phyloP scores from a whole-genome alignment of 2,797 vertebrate genomes.

The Peromyscus eremicus region DNA sequence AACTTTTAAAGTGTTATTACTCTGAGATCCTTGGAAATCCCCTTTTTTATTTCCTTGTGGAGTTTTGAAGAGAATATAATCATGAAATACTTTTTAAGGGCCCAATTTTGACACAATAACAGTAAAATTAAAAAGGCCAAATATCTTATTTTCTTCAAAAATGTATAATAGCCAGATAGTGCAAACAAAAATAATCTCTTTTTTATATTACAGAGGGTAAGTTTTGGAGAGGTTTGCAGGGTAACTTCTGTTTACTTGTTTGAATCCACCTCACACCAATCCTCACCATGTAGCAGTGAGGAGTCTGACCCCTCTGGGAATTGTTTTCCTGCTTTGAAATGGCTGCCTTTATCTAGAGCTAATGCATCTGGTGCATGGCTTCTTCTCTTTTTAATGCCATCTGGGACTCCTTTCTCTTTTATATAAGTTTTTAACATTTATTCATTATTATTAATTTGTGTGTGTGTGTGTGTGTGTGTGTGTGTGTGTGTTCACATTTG shows the following conservation, averaged over 20 bases:
- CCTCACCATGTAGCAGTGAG: background rate
- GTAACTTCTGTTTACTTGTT: background rate
- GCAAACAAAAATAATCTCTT: background rate
- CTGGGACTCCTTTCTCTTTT: background rate
- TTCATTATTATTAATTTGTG: background rate
- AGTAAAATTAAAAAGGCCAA: background rate
- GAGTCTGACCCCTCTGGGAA: background rate
- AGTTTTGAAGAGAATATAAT: background rate
- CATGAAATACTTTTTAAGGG: background rate
- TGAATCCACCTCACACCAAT: background rate
- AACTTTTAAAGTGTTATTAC: background rate
- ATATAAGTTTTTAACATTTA: background rate
- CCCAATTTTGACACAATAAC: background rate
- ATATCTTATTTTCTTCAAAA: background rate
- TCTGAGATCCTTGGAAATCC: background rate
- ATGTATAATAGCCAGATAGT: background rate
- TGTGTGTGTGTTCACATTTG: background rate
- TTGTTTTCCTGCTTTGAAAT: background rate
- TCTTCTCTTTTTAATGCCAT: background rate
- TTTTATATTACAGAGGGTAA: background rate
- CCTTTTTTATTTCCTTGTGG: background rate
- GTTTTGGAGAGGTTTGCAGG: background rate
- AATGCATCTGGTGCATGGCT: rapidly evolving
- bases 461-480: background rate
- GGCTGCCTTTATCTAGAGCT: background rate